phyloP scores from a whole-genome alignment of 2,113 vertebrate genomes.

The Oryzias melastigma region DNA sequence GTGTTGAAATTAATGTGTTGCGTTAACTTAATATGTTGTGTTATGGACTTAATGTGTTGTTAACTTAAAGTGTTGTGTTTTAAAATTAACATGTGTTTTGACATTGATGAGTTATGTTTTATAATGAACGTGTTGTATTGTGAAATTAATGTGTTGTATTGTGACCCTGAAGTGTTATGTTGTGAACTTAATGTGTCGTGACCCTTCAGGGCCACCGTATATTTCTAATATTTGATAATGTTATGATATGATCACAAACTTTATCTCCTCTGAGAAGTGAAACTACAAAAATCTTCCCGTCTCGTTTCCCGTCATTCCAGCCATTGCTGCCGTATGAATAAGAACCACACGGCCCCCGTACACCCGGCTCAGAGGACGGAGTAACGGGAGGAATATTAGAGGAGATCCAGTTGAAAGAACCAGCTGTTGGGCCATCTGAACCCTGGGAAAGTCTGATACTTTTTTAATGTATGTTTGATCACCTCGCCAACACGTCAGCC shows the following conservation, averaged over 20 bases:
- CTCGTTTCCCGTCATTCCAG: slow-evolving; percentile 76
- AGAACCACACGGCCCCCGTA: slow-evolving; percentile 55
- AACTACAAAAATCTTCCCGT: slow-evolving; percentile 38
- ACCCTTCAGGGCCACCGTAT: no score
- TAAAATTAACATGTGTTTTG: no score
- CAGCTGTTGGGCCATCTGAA: slow-evolving; percentile 80
- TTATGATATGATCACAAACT: slow-evolving; percentile 2
- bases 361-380: slow-evolving; percentile 42
- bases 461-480: slow-evolving; percentile 57
- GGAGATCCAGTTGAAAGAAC: slow-evolving; percentile 63
- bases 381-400: slow-evolving; percentile 36
- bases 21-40: no score
- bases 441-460: slow-evolving; percentile 81
- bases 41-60: no score
- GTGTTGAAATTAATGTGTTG: no score
- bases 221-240: no score
- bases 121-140: no score
- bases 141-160: no score
- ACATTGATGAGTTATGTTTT: no score
- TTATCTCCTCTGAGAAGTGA: slow-evolving; percentile 30
- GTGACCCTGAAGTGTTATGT: no score
- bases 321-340: slow-evolving; percentile 59
- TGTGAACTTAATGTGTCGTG: no score
- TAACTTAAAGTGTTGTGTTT: no score
- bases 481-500: slow-evolving; percentile 54